Percentiles rank a stretch among this genome's conserved stretches.
Conservation (phyloP, 1,140 invertebrate genomes). For the Aphelinus certus region DNA sequence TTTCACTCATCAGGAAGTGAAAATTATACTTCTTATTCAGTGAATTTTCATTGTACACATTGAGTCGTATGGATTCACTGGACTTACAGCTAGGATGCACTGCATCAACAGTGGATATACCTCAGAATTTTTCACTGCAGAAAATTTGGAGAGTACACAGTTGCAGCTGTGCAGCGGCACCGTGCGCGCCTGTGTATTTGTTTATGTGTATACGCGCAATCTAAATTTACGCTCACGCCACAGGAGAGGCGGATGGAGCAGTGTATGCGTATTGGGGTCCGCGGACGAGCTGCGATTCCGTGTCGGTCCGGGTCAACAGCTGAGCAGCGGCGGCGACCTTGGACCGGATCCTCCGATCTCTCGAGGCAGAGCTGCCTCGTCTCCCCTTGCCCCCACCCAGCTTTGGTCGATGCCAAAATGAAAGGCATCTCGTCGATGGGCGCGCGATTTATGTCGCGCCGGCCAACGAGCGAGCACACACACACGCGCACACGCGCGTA, state of each 20-base stretch:
- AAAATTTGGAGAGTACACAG: no score
- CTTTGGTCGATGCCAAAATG: slow-evolving; percentile 21
- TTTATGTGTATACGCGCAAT: slow-evolving; percentile 56
- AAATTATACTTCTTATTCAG: no score
- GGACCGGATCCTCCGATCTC: slow-evolving; percentile 7
- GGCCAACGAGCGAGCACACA: background rate
- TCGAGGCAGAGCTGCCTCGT: background rate
- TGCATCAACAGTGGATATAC: no score
- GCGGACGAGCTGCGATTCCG: slow-evolving; percentile 49
- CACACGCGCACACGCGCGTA: background rate
- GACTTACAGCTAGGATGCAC: no score
- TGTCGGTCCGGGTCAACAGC: slow-evolving; percentile 24
- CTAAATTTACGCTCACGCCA: slow-evolving; percentile 53
- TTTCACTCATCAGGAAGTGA: no score
- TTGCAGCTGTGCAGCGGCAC: slow-evolving; percentile 13
- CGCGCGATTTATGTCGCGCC: slow-evolving; percentile 34
- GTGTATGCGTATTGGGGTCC: slow-evolving; percentile 32
- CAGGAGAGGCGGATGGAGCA: no score
- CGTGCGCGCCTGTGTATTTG: slow-evolving; percentile 51
- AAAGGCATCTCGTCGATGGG: slow-evolving; percentile 37
- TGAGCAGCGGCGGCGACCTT: slow-evolving; percentile 24
- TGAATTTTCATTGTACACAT: no score
- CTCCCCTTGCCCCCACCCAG: slow-evolving; percentile 2
- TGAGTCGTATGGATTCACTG: no score
- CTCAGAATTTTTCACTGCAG: no score